Conservation (phyloP, 2,113 vertebrate genomes). For the Myotis brandtii region DNA sequence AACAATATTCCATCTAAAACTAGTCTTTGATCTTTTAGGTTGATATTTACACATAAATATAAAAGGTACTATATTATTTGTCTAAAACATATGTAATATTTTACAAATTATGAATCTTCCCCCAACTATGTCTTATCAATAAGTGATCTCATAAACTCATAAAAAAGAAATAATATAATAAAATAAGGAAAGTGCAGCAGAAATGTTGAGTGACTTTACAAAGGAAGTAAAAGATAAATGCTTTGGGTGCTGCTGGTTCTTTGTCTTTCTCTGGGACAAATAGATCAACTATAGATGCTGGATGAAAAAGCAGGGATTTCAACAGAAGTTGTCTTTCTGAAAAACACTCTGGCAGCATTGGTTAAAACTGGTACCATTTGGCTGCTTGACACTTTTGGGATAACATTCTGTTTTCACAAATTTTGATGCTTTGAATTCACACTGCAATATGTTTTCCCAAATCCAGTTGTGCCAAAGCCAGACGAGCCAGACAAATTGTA, state of each 20-base stretch:
- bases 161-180: not conserved
- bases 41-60: conserved; percentile 22
- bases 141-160: not conserved
- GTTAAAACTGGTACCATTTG: conserved; percentile 58
- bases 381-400: conserved; percentile 40
- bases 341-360: conserved; percentile 44
- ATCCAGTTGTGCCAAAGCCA: conserved; percentile 38
- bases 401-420: conserved; percentile 53
- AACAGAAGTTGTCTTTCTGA: conserved; percentile 43
- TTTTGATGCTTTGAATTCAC: conserved; percentile 52
- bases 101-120: conserved; percentile 20
- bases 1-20: not conserved
- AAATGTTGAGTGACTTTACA: conserved; percentile 28
- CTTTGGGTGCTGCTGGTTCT: conserved; percentile 18
- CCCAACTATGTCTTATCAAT: conserved; percentile 6
- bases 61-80: not conserved
- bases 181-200: not conserved
- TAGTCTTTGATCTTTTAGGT: not conserved
- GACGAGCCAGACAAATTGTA: conserved; percentile 37
- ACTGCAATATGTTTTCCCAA: conserved; percentile 47
- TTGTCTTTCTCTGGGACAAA: conserved; percentile 36
- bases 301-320: conserved; percentile 30
- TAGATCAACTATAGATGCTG: not conserved
- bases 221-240: not conserved
- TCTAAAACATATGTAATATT: not conserved